Evolutionary conservation across 2,797 vertebrate species (phyloP).

Genomic region (Denticeps clupeoides): DNA sequence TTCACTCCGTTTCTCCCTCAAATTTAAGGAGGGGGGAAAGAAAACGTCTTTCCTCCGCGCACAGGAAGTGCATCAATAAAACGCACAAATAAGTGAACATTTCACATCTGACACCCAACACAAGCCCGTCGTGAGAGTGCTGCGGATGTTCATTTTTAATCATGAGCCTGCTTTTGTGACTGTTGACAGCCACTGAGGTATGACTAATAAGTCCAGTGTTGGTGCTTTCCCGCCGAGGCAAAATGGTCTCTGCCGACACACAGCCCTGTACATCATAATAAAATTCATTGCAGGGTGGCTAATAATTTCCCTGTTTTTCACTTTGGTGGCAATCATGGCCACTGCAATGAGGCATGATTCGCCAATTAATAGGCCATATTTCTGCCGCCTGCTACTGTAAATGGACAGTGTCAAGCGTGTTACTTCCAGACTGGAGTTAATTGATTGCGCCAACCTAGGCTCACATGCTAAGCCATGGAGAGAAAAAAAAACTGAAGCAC

Average conservation of each 20-base stretch:
- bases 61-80: conserved; percentile 33
- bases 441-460: conserved; percentile 15
- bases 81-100: conserved; percentile 34
- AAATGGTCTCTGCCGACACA: conserved; percentile 49
- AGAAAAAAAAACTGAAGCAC: conserved; percentile 1
- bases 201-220: conserved; percentile 63
- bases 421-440: conserved; percentile 28
- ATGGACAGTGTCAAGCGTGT: conserved; percentile 48
- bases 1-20: conserved; percentile 13
- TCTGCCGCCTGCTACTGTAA: conserved; percentile 56
- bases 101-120: conserved; percentile 28
- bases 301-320: conserved; percentile 62
- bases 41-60: conserved; percentile 24
- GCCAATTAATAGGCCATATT: conserved; percentile 69
- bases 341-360: conserved; percentile 62
- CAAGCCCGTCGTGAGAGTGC: conserved; percentile 47
- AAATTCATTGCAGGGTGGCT: conserved; percentile 37
- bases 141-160: conserved; percentile 60
- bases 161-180: conserved; percentile 59
- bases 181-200: conserved; percentile 62
- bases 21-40: background rate
- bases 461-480: conserved; percentile 3
- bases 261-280: conserved; percentile 42
- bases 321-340: conserved; percentile 62
- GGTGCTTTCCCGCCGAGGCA: conserved; percentile 56